These are phyloP conservation scores for Ceratina calcarata DNA, from an alignment of 1,140 invertebrate genomes.

Conservation along the genomic window DNA sequence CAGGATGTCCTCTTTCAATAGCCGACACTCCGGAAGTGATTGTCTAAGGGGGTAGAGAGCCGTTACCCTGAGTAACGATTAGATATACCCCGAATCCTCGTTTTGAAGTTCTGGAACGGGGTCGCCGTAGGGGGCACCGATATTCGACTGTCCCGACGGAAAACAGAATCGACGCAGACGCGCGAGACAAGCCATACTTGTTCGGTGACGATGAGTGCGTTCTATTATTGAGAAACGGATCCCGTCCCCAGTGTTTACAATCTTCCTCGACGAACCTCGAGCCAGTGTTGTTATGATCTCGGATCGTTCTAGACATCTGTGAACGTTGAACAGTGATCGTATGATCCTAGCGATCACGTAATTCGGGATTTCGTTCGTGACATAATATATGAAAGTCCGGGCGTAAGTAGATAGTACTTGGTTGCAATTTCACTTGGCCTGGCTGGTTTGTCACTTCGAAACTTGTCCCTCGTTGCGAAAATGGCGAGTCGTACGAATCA, in stretches of 20 bases:
- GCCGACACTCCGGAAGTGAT: slow-evolving; percentile 44
- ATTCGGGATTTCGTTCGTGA: not conserved
- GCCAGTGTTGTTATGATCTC: slow-evolving; percentile 21
- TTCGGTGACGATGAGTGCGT: slow-evolving; percentile 19
- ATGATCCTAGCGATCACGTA: not conserved
- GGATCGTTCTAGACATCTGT: not conserved
- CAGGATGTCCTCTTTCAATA: slow-evolving; percentile 49
- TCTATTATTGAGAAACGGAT: not conserved
- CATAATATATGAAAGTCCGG: not conserved
- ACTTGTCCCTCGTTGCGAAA: slow-evolving; percentile 31
- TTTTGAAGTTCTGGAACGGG: slow-evolving; percentile 59
- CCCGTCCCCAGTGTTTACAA: slow-evolving; percentile 43
- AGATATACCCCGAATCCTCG: slow-evolving; percentile 58
- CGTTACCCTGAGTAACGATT: slow-evolving; percentile 57
- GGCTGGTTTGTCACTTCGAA: not conserved
- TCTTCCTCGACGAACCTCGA: not conserved
- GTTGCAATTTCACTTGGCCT: not conserved
- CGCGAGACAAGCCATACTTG: slow-evolving; percentile 27
- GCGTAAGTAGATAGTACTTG: slow-evolving; percentile 10
- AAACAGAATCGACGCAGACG: slow-evolving; percentile 51
- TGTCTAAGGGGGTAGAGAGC: slow-evolving; percentile 30
- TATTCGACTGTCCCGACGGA: slow-evolving; percentile 20
- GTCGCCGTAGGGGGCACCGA: slow-evolving; percentile 49
- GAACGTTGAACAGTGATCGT: not conserved
- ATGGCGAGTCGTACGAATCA: slow-evolving; percentile 42